Percentiles rank a stretch among this genome's conserved stretches.
Conservation (phyloP, 2,113 vertebrate genomes). For the Dermatemys mawii region DNA sequence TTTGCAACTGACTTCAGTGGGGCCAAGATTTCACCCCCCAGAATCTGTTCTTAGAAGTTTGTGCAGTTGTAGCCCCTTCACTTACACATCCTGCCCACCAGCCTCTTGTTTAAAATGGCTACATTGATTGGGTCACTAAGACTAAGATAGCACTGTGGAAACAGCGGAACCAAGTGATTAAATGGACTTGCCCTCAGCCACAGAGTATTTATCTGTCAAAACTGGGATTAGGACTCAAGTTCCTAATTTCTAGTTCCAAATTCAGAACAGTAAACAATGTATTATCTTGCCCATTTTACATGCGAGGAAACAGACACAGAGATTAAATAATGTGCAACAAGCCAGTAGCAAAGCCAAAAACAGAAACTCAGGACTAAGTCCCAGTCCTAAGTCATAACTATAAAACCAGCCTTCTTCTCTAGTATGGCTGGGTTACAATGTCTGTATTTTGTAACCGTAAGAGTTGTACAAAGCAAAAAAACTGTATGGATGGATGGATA, state of each 20-base stretch:
- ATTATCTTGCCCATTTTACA: accelerated
- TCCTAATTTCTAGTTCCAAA: background rate
- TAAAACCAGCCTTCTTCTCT: background rate
- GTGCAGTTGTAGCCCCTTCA: background rate
- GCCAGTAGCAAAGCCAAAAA: background rate
- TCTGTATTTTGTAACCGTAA: background rate
- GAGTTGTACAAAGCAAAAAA: background rate
- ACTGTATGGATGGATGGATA: background rate
- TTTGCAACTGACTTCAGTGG: background rate
- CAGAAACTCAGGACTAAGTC: background rate
- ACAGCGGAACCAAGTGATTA: background rate
- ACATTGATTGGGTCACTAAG: background rate
- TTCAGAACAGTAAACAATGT: background rate
- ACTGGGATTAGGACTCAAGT: background rate
- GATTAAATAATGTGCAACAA: background rate
- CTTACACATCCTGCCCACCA: background rate
- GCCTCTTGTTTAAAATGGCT: background rate
- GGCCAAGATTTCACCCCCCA: background rate
- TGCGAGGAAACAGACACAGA: background rate
- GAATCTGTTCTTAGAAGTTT: background rate
- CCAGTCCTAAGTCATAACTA: background rate
- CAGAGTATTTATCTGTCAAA: accelerated
- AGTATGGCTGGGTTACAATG: background rate
- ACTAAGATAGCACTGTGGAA: background rate
- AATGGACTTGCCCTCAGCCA: background rate